These are phyloP conservation scores for Aspidiotus rigidus DNA, from an alignment of 2,888 invertebrate species.

Conservation along the genomic window DNA sequence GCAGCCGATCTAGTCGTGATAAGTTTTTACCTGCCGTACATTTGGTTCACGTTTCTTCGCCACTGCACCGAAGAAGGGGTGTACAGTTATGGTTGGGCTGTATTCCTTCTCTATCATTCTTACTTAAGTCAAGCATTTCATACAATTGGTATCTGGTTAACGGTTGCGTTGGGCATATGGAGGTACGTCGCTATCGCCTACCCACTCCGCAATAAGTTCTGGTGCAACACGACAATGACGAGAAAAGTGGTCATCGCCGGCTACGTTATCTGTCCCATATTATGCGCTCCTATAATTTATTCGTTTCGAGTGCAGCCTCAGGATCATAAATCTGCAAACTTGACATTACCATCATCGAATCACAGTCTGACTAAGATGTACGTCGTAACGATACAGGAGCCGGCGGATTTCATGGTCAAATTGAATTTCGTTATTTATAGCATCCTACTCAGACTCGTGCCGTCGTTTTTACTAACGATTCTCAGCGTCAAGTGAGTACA, in stretches of 20 bases:
- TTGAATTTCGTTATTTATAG: constrained; percentile 87
- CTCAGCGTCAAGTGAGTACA: constrained; percentile 49
- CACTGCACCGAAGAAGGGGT: neutral
- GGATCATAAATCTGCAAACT: neutral
- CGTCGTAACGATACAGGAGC: constrained; percentile 53
- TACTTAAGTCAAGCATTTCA: constrained; percentile 79
- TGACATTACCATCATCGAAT: neutral
- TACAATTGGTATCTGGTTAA: constrained; percentile 86
- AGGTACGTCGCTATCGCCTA: constrained; percentile 44
- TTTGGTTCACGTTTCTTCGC: constrained; percentile 44
- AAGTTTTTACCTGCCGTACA: constrained; percentile 86
- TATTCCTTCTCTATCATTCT: constrained; percentile 67
- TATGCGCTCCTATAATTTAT: constrained; percentile 72
- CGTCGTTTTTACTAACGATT: constrained; percentile 76
- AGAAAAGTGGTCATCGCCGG: constrained; percentile 66
- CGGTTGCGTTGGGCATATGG: constrained; percentile 86
- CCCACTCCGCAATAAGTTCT: neutral
- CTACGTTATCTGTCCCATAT: constrained; percentile 69
- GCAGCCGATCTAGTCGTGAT: constrained; percentile 89
- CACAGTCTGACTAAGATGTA: neutral
- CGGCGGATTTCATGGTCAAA: constrained; percentile 46
- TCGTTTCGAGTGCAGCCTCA: constrained; percentile 49
- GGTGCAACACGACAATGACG: constrained; percentile 47
- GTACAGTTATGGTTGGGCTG: constrained; percentile 59
- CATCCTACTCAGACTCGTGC: constrained; percentile 82